phyloP scores from a whole-genome alignment of 2,113 vertebrate genomes.

The Neofelis nebulosa region DNA sequence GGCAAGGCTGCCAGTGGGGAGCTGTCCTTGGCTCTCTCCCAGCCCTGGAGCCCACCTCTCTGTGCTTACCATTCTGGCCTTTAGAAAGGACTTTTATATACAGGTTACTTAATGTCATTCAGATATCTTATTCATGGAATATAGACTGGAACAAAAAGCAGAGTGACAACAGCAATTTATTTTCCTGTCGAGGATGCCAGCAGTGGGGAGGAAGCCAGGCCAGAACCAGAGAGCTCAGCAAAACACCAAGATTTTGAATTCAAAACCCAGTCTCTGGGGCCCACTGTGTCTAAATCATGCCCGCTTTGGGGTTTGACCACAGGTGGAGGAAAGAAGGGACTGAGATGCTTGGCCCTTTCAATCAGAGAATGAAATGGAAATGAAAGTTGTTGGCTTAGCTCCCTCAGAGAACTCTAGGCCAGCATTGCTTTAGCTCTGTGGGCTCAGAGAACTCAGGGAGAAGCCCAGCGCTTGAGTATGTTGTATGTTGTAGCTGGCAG shows the following conservation, averaged over 20 bases:
- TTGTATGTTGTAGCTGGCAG: not conserved
- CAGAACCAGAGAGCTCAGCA: not conserved
- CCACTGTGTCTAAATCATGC: too few species aligned
- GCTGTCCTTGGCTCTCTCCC: not conserved
- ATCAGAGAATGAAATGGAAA: not conserved
- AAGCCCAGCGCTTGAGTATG: not conserved
- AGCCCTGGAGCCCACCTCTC: not conserved
- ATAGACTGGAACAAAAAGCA: slow-evolving; percentile 72
- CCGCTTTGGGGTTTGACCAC: not conserved
- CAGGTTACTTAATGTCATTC: slow-evolving; percentile 61
- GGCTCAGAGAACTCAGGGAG: not conserved
- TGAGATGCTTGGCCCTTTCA: not conserved
- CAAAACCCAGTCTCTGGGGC: not conserved
- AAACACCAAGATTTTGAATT: not conserved
- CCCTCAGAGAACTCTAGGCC: not conserved
- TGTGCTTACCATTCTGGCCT: not conserved
- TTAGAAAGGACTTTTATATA: slow-evolving; percentile 52
- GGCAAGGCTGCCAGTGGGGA: not conserved
- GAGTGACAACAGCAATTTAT: slow-evolving; percentile 76
- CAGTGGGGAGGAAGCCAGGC: not conserved
- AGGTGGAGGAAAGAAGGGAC: not conserved
- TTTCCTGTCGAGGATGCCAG: slow-evolving; percentile 67
- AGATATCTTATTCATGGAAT: slow-evolving; percentile 69
- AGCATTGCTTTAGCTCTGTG: not conserved
- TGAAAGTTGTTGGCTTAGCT: not conserved